These are phyloP conservation scores for Leucania comma DNA, from an alignment of 2,888 invertebrate genomes.

Conservation along the genomic window DNA sequence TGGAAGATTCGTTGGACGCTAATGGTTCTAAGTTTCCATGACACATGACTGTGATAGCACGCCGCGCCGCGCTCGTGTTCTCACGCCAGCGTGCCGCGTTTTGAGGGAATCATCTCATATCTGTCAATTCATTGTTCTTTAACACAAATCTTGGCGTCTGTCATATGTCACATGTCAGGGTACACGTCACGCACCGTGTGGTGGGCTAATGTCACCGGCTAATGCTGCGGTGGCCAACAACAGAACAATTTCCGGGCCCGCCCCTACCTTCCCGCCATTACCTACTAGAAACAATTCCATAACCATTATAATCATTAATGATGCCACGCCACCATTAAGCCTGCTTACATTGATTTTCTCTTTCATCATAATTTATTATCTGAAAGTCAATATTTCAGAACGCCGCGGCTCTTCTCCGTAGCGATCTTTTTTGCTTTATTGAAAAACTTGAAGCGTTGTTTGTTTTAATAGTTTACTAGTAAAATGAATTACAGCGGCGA, in stretches of 20 bases:
- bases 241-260: conserved; percentile 89
- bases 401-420: conserved; percentile 44
- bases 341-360: conserved; percentile 76
- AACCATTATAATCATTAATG: conserved; percentile 86
- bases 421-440: conserved; percentile 63
- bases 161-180: conserved; percentile 82
- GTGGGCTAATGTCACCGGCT: conserved; percentile 85
- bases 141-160: conserved; percentile 70
- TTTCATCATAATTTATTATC: conserved; percentile 73
- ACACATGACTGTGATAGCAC: conserved; percentile 75
- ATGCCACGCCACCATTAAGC: conserved; percentile 75
- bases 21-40: conserved; percentile 83
- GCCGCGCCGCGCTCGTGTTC: conserved; percentile 43
- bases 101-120: conserved; percentile 66
- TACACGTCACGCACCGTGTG: conserved; percentile 80
- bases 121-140: conserved; percentile 75
- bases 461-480: conserved; percentile 63
- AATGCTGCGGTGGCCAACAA: conserved; percentile 86
- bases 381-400: conserved; percentile 65
- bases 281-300: conserved; percentile 86
- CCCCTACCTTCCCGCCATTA: conserved; percentile 86
- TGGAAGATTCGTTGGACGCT: conserved; percentile 86
- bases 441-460: conserved; percentile 62
- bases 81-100: conserved; percentile 51
- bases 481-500: conserved; percentile 61